These are phyloP conservation scores for Centropyge bicolor DNA, from an alignment of 2,797 vertebrate species.

Conservation along the genomic window DNA sequence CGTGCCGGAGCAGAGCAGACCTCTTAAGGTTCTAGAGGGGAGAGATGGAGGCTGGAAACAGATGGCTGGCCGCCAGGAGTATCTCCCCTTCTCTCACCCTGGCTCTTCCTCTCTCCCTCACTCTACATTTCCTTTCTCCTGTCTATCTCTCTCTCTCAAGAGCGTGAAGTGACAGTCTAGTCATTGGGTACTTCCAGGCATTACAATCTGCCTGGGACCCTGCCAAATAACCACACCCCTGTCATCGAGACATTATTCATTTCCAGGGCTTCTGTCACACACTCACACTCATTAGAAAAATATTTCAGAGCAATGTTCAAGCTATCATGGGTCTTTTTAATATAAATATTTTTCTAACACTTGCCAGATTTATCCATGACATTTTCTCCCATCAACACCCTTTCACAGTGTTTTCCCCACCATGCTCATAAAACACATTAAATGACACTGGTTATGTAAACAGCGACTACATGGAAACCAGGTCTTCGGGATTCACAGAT, in stretches of 20 bases:
- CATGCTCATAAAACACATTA: slow-evolving; percentile 21
- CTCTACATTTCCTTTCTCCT: slow-evolving; percentile 40
- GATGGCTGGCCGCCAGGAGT: slow-evolving; percentile 47
- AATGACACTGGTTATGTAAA: slow-evolving; percentile 62
- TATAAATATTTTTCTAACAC: slow-evolving; percentile 30
- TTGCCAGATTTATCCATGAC: slow-evolving; percentile 19
- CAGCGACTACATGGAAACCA: slow-evolving; percentile 49
- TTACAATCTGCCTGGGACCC: slow-evolving; percentile 35
- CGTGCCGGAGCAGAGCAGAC: slow-evolving; percentile 63
- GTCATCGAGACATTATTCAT: slow-evolving; percentile 48
- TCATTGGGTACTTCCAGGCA: slow-evolving; percentile 40
- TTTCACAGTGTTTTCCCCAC: neutral
- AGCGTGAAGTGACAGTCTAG: slow-evolving; percentile 51
- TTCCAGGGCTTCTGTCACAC: slow-evolving; percentile 35
- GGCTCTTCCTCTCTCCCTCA: slow-evolving; percentile 17
- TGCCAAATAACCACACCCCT: slow-evolving; percentile 63
- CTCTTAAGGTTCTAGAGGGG: slow-evolving; percentile 66
- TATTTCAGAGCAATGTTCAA: slow-evolving; percentile 34
- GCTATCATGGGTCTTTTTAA: neutral
- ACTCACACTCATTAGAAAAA: slow-evolving; percentile 15
- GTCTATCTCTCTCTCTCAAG: slow-evolving; percentile 25
- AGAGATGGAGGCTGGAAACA: slow-evolving; percentile 63
- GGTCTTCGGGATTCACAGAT: slow-evolving; percentile 54
- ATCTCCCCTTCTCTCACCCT: slow-evolving; percentile 21
- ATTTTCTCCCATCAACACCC: slow-evolving; percentile 6